phyloP scores from a whole-genome alignment of 2,113 vertebrate species.

The Gorsachius goisagi region DNA sequence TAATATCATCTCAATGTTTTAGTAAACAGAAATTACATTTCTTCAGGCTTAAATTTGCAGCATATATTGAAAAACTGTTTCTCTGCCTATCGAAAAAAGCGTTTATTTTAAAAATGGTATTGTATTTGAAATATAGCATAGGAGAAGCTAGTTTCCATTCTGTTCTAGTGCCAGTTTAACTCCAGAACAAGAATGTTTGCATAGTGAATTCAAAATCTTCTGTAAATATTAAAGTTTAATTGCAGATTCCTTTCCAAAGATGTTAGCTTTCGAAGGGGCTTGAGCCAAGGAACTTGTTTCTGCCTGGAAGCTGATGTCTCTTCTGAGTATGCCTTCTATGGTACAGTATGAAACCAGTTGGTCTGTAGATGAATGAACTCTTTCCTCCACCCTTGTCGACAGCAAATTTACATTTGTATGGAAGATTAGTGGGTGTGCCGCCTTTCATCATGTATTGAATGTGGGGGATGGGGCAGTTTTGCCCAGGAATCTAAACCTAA shows the following conservation, averaged over 20 bases:
- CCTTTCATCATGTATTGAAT: not conserved
- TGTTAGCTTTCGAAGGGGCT: not conserved
- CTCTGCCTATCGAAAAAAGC: not conserved
- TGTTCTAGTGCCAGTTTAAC: not conserved
- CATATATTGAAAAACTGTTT: not conserved
- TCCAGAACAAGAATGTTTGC: not conserved
- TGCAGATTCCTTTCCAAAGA: not conserved
- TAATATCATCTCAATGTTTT: not conserved
- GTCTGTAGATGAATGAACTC: constrained; percentile 12
- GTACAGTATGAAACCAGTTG: not conserved
- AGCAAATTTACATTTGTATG: constrained; percentile 48
- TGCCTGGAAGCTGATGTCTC: not conserved
- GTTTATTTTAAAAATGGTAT: not conserved
- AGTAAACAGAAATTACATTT: not conserved
- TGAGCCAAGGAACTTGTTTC: not conserved
- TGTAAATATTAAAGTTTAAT: not conserved
- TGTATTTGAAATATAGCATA: not conserved
- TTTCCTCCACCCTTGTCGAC: not conserved
- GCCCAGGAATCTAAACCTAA: not conserved
- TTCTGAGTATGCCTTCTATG: not conserved
- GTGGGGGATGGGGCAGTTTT: constrained; percentile 23
- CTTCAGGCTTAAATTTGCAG: not conserved
- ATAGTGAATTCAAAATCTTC: not conserved
- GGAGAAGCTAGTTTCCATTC: not conserved
- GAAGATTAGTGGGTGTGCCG: not conserved